Conservation (phyloP, 2,888 invertebrate genomes). For the Mesorhabditis spiculigera region DNA sequence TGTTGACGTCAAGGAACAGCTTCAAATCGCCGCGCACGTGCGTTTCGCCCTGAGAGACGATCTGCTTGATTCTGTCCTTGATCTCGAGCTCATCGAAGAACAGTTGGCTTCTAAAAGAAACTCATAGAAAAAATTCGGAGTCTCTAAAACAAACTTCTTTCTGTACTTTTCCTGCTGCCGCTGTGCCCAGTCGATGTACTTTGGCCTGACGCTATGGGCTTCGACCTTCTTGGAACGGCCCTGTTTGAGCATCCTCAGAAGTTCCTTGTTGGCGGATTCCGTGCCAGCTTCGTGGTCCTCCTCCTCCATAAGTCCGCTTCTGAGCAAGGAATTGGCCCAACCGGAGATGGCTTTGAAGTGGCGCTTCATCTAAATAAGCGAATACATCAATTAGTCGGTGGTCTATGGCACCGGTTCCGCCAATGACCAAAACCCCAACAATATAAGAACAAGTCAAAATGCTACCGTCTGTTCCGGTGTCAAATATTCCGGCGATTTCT, state of each 20-base stretch:
- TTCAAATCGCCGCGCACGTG: background rate
- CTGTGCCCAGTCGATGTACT: constrained; percentile 1
- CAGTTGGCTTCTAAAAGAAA: background rate
- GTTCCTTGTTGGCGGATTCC: background rate
- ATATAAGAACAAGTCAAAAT: background rate
- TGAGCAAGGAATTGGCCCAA: background rate
- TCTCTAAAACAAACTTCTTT: background rate
- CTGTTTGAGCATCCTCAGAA: background rate
- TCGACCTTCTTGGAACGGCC: background rate
- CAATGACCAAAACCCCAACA: background rate
- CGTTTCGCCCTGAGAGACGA: background rate
- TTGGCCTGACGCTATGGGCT: background rate
- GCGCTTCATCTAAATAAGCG: background rate
- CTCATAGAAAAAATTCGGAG: background rate
- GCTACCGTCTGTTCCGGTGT: background rate
- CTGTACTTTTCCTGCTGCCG: background rate
- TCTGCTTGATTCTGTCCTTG: background rate
- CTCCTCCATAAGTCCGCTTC: background rate
- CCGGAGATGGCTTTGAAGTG: no score
- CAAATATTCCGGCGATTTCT: background rate
- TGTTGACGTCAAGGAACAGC: background rate
- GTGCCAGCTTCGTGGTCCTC: background rate
- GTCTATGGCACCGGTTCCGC: background rate
- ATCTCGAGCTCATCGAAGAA: background rate
- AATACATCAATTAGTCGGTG: background rate